Evolutionary conservation across 2,113 vertebrate species (phyloP).

Genomic region (Albula goreensis): DNA sequence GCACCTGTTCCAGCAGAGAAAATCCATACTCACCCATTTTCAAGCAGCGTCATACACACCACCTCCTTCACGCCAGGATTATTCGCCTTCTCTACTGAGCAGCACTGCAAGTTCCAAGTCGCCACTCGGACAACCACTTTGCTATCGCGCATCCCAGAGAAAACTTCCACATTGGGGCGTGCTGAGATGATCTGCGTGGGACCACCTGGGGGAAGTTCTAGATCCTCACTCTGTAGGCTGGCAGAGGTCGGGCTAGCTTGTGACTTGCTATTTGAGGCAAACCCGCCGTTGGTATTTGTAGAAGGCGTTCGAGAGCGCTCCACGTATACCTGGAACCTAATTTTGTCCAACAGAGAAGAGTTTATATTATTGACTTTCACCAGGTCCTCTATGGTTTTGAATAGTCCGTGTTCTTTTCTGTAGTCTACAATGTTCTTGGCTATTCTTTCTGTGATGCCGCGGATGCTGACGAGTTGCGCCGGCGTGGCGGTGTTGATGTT

Average conservation of each 20-base stretch:
- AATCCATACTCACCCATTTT: slow-evolving; percentile 82
- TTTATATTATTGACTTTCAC: slow-evolving; percentile 79
- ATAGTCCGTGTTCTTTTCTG: slow-evolving; percentile 76
- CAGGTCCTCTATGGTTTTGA: slow-evolving; percentile 85
- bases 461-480: slow-evolving; percentile 84
- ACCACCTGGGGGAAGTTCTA: slow-evolving; percentile 82
- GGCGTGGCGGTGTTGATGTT: slow-evolving; percentile 87
- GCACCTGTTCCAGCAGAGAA: background rate
- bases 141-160: slow-evolving; percentile 74
- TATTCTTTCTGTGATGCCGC: slow-evolving; percentile 81
- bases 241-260: slow-evolving; percentile 87
- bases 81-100: slow-evolving; percentile 88
- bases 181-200: slow-evolving; percentile 81
- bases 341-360: slow-evolving; percentile 80
- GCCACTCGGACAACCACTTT: slow-evolving; percentile 81
- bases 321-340: slow-evolving; percentile 81
- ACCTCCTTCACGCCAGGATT: slow-evolving; percentile 94
- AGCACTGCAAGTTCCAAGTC: slow-evolving; percentile 91
- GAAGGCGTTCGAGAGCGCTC: slow-evolving; percentile 84
- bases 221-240: slow-evolving; percentile 80
- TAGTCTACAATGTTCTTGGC: slow-evolving; percentile 79
- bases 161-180: slow-evolving; percentile 77
- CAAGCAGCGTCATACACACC: slow-evolving; percentile 93
- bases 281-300: slow-evolving; percentile 81
- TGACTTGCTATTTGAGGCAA: slow-evolving; percentile 76